Evolutionary conservation across 1,140 invertebrate species (phyloP).

Genomic region (Orius laevigatus): DNA sequence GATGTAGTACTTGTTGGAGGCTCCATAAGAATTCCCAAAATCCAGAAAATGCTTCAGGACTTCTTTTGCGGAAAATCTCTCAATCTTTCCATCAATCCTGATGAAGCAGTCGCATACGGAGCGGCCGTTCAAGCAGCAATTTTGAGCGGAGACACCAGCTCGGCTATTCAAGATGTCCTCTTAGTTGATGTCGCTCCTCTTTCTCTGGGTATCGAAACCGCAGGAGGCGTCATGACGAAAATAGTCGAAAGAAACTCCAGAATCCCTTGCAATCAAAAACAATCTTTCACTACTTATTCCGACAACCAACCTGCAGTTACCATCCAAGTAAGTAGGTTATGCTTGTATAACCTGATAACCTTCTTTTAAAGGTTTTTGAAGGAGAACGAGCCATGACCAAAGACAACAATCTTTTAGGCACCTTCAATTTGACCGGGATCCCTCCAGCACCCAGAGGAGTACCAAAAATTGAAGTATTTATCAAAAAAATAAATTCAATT

Average conservation of each 20-base stretch:
- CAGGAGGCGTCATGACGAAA: conserved; percentile 38
- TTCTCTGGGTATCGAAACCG: conserved; percentile 38
- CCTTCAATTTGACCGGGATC: conserved; percentile 53
- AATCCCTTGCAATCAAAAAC: conserved; percentile 35
- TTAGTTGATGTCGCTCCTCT: conserved; percentile 36
- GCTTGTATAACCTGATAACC: no score
- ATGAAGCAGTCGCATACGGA: conserved; percentile 48
- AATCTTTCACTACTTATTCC: conserved; percentile 36
- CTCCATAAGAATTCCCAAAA: conserved; percentile 42
- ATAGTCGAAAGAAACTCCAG: conserved; percentile 36
- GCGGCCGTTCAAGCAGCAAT: conserved; percentile 48
- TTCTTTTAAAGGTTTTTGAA: conserved; percentile 41
- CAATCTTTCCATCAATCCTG: conserved; percentile 49
- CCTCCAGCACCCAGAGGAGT: conserved; percentile 39
- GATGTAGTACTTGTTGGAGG: conserved; percentile 57
- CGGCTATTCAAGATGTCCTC: conserved; percentile 37
- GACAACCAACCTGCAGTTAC: conserved; percentile 57
- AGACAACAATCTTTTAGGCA: conserved; percentile 62
- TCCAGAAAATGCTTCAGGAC: conserved; percentile 32
- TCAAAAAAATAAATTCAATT: neutral
- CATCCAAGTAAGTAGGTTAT: conserved; percentile 37
- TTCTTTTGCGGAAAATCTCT: conserved; percentile 44
- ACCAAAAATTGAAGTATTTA: conserved; percentile 25
- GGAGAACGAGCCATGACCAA: conserved; percentile 47
- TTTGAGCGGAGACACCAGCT: conserved; percentile 36